Conservation (phyloP, 2,888 invertebrate species). For the Leptogaster cylindrica region DNA sequence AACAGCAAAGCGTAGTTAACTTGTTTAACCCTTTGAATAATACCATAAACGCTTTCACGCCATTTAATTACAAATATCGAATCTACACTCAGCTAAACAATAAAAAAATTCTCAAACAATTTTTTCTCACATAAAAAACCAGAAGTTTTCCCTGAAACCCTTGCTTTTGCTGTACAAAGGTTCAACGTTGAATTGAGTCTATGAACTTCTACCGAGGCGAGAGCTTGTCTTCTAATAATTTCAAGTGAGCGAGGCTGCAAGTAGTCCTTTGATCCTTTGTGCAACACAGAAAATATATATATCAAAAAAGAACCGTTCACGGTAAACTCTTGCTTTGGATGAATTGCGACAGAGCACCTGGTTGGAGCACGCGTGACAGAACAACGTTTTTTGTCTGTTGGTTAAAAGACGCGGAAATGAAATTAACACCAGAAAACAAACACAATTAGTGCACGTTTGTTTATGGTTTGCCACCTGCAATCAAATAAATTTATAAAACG, state of each 20-base stretch:
- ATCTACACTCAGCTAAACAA: too few species aligned
- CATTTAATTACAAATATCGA: too few species aligned
- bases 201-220: conserved; percentile 6
- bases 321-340: conserved; percentile 6
- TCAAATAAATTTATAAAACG: conserved; percentile 22
- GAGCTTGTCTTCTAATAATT: conserved; percentile 38
- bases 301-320: conserved; percentile 2
- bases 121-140: too few species aligned
- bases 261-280: conserved; percentile 39
- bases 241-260: conserved; percentile 34
- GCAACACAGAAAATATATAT: neutral
- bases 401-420: conserved; percentile 46
- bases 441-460: conserved; percentile 44
- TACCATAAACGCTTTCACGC: too few species aligned
- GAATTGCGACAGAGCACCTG: neutral
- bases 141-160: too few species aligned
- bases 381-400: conserved; percentile 11
- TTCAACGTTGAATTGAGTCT: conserved; percentile 21
- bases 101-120: too few species aligned
- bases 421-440: conserved; percentile 47
- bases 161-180: too few species aligned
- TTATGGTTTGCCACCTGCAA: conserved; percentile 42
- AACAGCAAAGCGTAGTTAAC: too few species aligned
- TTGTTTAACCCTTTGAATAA: too few species aligned
- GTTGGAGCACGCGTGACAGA: conserved; percentile 26